phyloP scores from a whole-genome alignment of 2,888 invertebrate genomes.

The Phortica okadai region DNA sequence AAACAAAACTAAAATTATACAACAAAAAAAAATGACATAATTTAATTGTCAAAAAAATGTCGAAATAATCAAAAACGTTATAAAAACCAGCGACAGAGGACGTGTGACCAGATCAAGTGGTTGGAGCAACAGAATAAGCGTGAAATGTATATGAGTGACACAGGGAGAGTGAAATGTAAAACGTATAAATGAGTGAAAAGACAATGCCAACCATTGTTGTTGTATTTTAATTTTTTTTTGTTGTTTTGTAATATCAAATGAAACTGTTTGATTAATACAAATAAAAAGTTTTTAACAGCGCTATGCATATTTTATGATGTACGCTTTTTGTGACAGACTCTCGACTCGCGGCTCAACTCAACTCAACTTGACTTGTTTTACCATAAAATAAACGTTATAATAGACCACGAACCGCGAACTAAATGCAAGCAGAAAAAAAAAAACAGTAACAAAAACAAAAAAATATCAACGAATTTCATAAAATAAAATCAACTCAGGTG shows the following conservation, averaged over 20 bases:
- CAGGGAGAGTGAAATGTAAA: not conserved
- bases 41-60: not conserved
- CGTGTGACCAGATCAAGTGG: no score
- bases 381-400: constrained; percentile 45
- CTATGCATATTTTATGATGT: constrained; percentile 69
- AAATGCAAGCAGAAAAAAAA: constrained; percentile 43
- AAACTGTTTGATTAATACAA: constrained; percentile 70
- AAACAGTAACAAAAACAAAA: constrained; percentile 31
- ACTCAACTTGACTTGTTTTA: constrained; percentile 41
- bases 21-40: not conserved
- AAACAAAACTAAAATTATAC: not conserved
- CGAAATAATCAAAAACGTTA: not conserved
- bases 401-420: constrained; percentile 42
- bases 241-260: constrained; percentile 52
- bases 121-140: no score
- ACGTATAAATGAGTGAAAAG: not conserved
- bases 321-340: constrained; percentile 46
- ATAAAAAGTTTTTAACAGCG: constrained; percentile 70
- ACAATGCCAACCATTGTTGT: constrained; percentile 22
- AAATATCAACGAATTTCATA: constrained; percentile 44
- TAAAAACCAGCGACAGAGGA: not conserved
- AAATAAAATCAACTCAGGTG: constrained; percentile 45
- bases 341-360: constrained; percentile 44
- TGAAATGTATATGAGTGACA: not conserved
- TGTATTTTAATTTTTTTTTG: constrained; percentile 45